phyloP scores from a whole-genome alignment of 2,113 vertebrate species.

The Leiothrix lutea region DNA sequence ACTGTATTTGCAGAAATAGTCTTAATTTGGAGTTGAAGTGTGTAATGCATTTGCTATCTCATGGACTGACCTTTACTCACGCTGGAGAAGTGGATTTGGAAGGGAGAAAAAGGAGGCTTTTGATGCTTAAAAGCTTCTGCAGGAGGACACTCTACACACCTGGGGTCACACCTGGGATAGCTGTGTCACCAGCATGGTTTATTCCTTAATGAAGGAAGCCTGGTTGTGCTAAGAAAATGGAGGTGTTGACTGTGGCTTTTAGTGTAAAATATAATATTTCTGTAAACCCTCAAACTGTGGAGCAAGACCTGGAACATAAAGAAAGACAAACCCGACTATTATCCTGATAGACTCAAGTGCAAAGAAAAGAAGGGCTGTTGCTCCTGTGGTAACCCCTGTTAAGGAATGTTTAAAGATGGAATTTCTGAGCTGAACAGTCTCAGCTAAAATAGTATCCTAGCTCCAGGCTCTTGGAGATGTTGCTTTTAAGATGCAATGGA shows the following conservation, averaged over 20 bases:
- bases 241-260: background rate
- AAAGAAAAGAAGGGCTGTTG: background rate
- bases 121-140: background rate
- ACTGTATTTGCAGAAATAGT: background rate
- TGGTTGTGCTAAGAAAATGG: background rate
- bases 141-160: background rate
- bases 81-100: background rate
- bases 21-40: background rate
- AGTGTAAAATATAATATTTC: background rate
- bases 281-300: background rate
- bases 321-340: background rate
- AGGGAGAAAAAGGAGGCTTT: background rate
- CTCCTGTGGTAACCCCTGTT: background rate
- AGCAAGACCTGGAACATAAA: background rate
- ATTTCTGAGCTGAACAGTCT: background rate
- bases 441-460: background rate
- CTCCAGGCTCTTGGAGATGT: background rate
- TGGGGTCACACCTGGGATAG: background rate
- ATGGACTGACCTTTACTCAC: background rate
- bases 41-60: background rate
- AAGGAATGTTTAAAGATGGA: background rate
- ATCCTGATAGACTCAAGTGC: background rate
- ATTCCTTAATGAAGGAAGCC: background rate
- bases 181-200: background rate
- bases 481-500: constrained; percentile 5